phyloP scores from a whole-genome alignment of 2,888 invertebrate genomes.

The Tipula vernalis region DNA sequence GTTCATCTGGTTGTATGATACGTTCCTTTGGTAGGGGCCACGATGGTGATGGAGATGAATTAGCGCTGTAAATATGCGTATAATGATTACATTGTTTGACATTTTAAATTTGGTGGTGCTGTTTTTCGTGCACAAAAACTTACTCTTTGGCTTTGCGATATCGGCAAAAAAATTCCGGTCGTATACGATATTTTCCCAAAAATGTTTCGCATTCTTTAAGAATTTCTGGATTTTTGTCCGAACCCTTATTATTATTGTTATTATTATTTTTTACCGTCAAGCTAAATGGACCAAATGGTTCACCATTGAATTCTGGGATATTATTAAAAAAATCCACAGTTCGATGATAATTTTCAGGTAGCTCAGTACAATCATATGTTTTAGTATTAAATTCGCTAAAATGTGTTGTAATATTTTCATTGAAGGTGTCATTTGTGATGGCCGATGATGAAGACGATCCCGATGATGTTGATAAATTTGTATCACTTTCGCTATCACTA shows the following conservation, averaged over 20 bases:
- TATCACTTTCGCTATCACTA: not conserved
- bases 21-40: slow-evolving; percentile 12
- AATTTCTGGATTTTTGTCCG: slow-evolving; percentile 23
- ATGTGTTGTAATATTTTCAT: not conserved
- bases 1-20: slow-evolving; percentile 11
- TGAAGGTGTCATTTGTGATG: slow-evolving; percentile 23
- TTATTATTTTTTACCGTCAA: slow-evolving; percentile 13
- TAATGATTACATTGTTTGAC: not conserved
- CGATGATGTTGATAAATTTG: not conserved
- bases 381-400: not conserved
- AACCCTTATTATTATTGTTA: slow-evolving; percentile 13
- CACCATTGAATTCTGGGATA: slow-evolving; percentile 27
- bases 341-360: slow-evolving; percentile 22
- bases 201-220: slow-evolving; percentile 47
- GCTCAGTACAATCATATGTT: not conserved
- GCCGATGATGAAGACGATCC: slow-evolving; percentile 19
- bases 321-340: slow-evolving; percentile 29
- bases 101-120: not conserved
- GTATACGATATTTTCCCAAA: slow-evolving; percentile 50
- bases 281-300: slow-evolving; percentile 21
- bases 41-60: slow-evolving; percentile 15
- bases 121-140: slow-evolving; percentile 18
- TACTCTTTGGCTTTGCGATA: slow-evolving; percentile 43
- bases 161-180: slow-evolving; percentile 66
- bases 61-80: not conserved